Percentiles rank a stretch among this genome's conserved stretches.
These are phyloP conservation scores for Gymnorhina tibicen DNA, from an alignment of 2,113 vertebrate genomes.

Conservation along the genomic window DNA sequence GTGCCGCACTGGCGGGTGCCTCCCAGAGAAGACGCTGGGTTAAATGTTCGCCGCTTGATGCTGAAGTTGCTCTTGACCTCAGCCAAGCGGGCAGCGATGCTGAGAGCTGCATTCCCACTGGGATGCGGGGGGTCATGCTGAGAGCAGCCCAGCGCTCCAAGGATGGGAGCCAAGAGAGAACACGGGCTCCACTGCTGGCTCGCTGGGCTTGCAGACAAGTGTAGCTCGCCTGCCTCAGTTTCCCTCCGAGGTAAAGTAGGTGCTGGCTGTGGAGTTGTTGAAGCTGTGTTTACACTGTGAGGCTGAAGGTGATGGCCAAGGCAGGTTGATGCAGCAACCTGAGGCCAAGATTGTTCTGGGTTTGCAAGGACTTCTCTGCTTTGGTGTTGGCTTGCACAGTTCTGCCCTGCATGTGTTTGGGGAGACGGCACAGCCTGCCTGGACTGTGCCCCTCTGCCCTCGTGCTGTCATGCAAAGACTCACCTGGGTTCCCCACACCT, in stretches of 20 bases:
- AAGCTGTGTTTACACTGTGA: fast-evolving
- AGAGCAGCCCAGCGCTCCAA: neutral
- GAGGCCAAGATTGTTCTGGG: neutral
- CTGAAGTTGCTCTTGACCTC: neutral
- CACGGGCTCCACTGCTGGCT: fast-evolving
- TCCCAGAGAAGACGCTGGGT: neutral
- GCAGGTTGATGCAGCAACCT: fast-evolving
- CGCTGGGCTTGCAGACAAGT: fast-evolving
- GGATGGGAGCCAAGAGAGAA: neutral
- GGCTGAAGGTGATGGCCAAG: neutral
- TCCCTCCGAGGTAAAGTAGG: neutral
- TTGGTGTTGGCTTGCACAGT: neutral
- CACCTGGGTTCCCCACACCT: neutral
- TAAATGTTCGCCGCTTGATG: neutral
- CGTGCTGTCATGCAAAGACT: fast-evolving
- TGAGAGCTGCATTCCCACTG: neutral
- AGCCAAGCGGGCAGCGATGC: neutral
- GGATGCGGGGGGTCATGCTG: fast-evolving
- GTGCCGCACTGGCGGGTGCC: neutral
- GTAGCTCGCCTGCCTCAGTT: neutral
- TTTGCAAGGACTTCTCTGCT: neutral
- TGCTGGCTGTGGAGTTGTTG: fast-evolving
- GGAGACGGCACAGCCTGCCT: neutral
- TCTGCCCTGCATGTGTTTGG: fast-evolving
- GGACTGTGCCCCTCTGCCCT: neutral